Evolutionary conservation across 1,140 invertebrate genomes (phyloP).

Genomic region (Drosophila eugracilis): DNA sequence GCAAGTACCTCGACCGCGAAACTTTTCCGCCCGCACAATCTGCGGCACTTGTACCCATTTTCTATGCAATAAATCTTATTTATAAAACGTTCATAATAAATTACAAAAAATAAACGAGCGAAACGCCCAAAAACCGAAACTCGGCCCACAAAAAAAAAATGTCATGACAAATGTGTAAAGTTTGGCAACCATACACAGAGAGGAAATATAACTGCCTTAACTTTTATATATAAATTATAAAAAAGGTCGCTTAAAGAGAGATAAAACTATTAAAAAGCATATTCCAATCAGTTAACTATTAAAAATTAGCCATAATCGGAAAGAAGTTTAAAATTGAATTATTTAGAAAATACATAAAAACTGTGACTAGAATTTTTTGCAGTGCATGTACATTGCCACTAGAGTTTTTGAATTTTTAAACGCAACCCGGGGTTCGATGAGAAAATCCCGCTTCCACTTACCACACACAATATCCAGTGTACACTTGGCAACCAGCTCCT

Average conservation of each 20-base stretch:
- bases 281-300: too few species aligned
- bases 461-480: slow-evolving; percentile 88
- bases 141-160: slow-evolving; percentile 33
- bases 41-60: slow-evolving; percentile 72
- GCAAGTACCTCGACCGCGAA: slow-evolving; percentile 36
- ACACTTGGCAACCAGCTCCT: slow-evolving; percentile 87
- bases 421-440: slow-evolving; percentile 19
- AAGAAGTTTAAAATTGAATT: too few species aligned
- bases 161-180: slow-evolving; percentile 72
- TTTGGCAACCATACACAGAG: slow-evolving; percentile 44
- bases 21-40: slow-evolving; percentile 59
- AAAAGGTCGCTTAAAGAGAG: too few species aligned
- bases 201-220: background rate
- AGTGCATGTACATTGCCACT: background rate
- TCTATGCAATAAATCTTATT: slow-evolving; percentile 70
- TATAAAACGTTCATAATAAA: slow-evolving; percentile 77
- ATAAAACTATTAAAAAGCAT: too few species aligned
- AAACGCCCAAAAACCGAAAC: slow-evolving; percentile 18
- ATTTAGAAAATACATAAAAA: too few species aligned
- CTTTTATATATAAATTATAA: too few species aligned
- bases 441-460: slow-evolving; percentile 27
- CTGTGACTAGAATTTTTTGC: too few species aligned
- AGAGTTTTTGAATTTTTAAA: too few species aligned
- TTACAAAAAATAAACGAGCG: slow-evolving; percentile 68
- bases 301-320: too few species aligned